Conservation (phyloP, 2,888 invertebrate species). For the Epirrhoe tristata region DNA sequence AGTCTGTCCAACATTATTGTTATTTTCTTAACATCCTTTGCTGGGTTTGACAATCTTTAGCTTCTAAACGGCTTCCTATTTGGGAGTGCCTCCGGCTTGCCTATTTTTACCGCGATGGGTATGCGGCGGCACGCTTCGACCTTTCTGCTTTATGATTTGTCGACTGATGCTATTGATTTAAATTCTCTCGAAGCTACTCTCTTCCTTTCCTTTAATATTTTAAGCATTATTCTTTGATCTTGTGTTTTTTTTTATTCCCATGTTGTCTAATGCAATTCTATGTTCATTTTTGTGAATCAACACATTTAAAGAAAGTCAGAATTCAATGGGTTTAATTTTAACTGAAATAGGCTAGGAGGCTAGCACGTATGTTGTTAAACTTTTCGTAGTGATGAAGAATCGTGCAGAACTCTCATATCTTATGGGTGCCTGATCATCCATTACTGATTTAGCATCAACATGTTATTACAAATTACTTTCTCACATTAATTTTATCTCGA, state of each 20-base stretch:
- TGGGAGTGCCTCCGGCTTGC: slow-evolving; percentile 70
- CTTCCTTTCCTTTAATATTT: slow-evolving; percentile 34
- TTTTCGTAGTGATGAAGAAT: background rate
- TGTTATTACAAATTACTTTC: slow-evolving; percentile 37
- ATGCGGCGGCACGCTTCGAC: slow-evolving; percentile 75
- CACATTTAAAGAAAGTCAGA: background rate
- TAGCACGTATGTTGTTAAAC: background rate
- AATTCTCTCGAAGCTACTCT: slow-evolving; percentile 36
- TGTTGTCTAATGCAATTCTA: background rate
- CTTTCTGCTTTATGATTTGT: slow-evolving; percentile 73
- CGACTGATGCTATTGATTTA: slow-evolving; percentile 64
- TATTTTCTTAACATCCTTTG: slow-evolving; percentile 19
- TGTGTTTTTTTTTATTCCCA: slow-evolving; percentile 4
- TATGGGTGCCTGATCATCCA: slow-evolving; percentile 20
- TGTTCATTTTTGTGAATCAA: background rate
- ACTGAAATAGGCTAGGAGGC: no score
- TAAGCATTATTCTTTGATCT: slow-evolving; percentile 2
- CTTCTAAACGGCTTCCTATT: slow-evolving; percentile 71
- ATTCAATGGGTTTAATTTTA: no score
- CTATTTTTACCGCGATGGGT: slow-evolving; percentile 72
- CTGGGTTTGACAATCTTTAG: slow-evolving; percentile 50
- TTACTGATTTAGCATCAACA: slow-evolving; percentile 23
- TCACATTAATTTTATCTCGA: slow-evolving; percentile 44
- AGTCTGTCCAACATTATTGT: background rate
- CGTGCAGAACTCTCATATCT: slow-evolving; percentile 11